phyloP scores from a whole-genome alignment of 2,113 vertebrate genomes.

The Apteryx owenii region DNA sequence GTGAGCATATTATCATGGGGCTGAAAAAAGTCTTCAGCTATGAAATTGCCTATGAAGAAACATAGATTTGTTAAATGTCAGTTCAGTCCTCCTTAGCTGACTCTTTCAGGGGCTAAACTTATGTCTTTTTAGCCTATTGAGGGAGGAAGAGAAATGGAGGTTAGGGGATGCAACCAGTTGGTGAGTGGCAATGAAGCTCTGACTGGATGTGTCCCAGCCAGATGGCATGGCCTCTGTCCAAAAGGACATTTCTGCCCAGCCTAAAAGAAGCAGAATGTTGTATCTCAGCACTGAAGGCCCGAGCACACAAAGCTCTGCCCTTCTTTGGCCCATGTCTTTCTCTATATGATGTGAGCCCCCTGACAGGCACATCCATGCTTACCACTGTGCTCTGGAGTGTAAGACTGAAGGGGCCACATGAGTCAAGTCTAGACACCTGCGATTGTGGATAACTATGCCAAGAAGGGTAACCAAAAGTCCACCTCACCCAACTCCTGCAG shows the following conservation, averaged over 20 bases:
- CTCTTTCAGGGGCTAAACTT: not conserved
- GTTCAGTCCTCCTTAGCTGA: not conserved
- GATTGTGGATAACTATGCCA: not conserved
- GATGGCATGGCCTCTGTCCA: not conserved
- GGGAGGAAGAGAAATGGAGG: not conserved
- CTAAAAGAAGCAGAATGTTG: not conserved
- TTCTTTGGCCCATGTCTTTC: not conserved
- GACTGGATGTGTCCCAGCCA: not conserved
- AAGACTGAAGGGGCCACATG: not conserved
- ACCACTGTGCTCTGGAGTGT: not conserved
- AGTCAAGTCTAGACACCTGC: fast-evolving
- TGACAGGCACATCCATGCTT: not conserved
- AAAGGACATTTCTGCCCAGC: not conserved
- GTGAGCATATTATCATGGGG: not conserved
- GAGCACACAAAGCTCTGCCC: fast-evolving
- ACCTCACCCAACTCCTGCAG: not conserved
- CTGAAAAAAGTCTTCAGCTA: not conserved
- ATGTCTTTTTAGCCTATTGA: not conserved
- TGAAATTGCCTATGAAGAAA: not conserved
- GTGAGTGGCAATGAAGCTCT: not conserved
- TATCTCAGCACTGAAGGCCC: not conserved
- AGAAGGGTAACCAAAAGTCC: not conserved
- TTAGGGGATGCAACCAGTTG: not conserved
- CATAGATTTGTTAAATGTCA: not conserved
- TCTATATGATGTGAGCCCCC: no score